Evolutionary conservation across 1,140 invertebrate species (phyloP).

Genomic region (Saxidomus purpurata): DNA sequence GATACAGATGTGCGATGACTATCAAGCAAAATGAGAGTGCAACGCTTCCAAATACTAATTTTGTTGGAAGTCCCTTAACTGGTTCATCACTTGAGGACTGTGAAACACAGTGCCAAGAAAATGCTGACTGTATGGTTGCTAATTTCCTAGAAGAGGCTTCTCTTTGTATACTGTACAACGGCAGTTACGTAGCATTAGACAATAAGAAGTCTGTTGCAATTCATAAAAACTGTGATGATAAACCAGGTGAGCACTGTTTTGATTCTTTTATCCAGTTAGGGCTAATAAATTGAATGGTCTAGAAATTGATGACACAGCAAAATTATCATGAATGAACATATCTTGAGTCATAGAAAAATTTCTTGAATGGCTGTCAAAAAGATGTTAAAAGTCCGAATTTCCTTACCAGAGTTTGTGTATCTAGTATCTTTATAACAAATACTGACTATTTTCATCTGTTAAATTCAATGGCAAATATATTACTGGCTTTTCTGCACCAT

Average conservation of each 20-base stretch:
- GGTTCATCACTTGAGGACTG: not conserved
- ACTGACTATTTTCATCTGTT: no score
- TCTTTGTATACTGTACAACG: not conserved
- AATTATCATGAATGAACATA: no score
- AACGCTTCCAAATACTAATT: not conserved
- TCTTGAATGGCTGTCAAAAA: no score
- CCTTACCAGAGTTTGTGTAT: no score
- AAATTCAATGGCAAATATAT: no score
- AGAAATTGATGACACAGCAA: no score
- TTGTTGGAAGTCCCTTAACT: not conserved
- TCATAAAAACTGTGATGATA: not conserved
- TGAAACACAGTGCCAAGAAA: not conserved
- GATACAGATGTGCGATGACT: not conserved
- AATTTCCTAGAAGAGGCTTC: not conserved
- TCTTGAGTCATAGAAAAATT: no score
- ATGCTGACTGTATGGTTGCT: not conserved
- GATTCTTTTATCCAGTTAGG: not conserved
- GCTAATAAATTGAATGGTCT: not conserved
- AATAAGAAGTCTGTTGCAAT: not conserved
- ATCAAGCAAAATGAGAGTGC: not conserved
- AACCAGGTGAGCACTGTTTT: not conserved
- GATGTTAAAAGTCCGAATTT: no score
- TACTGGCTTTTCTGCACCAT: no score
- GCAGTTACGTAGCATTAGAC: not conserved
- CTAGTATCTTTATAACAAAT: no score